phyloP scores from a whole-genome alignment of 2,113 vertebrate species.

The Larimichthys crocea region DNA sequence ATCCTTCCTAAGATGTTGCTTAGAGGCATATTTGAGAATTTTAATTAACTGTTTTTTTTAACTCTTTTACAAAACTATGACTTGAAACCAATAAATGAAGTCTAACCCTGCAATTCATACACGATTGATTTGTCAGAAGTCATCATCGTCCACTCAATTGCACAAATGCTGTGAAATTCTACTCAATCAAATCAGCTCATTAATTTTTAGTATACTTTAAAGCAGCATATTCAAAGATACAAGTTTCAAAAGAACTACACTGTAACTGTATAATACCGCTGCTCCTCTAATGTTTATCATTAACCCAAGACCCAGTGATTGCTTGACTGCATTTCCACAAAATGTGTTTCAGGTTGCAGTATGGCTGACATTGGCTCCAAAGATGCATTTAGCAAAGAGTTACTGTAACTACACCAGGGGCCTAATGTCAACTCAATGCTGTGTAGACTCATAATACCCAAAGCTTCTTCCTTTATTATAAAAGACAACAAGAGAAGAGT shows the following conservation, averaged over 20 bases:
- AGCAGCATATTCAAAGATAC: neutral
- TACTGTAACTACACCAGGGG: neutral
- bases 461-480: conserved; percentile 7
- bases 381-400: conserved; percentile 15
- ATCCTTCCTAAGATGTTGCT: conserved; percentile 21
- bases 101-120: neutral
- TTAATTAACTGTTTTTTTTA: conserved; percentile 7
- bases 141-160: neutral
- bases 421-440: conserved; percentile 6
- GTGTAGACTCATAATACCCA: neutral
- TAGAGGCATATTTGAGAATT: conserved; percentile 11
- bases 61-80: neutral
- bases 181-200: neutral
- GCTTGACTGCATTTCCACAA: neutral
- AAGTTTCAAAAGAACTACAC: neutral
- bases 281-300: too few relatives aligned
- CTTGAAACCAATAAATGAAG: neutral
- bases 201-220: neutral
- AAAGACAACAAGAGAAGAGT: conserved; percentile 17
- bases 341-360: neutral
- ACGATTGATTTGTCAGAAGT: conserved; percentile 2
- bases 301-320: conserved; percentile 3
- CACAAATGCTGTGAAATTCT: neutral
- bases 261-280: too few relatives aligned
- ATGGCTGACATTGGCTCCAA: conserved; percentile 5